Conservation (phyloP, 2,888 invertebrate species). For the Xylophagus ater region DNA sequence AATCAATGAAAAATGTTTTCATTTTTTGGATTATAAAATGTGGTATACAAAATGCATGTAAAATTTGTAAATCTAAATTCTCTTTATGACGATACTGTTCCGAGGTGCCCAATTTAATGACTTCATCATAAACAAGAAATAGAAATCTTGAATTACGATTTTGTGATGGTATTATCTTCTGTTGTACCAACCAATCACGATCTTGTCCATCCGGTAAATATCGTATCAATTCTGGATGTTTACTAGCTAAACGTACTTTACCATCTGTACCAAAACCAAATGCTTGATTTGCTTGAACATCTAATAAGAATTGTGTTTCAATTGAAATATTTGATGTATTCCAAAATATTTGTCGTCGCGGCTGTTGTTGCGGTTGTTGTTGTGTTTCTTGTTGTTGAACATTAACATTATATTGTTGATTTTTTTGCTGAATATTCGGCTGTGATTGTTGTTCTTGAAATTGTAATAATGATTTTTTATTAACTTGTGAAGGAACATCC, state of each 20-base stretch:
- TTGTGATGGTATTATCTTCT: slow-evolving; percentile 48
- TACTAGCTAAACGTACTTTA: slow-evolving; percentile 48
- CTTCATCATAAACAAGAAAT: slow-evolving; percentile 50
- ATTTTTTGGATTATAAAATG: slow-evolving; percentile 52
- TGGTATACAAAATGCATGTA: slow-evolving; percentile 45
- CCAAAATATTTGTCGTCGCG: slow-evolving; percentile 42
- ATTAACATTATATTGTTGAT: slow-evolving; percentile 5
- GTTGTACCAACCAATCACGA: slow-evolving; percentile 50
- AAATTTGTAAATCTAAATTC: slow-evolving; percentile 32
- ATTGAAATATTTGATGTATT: slow-evolving; percentile 46
- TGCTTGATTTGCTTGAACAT: slow-evolving; percentile 39
- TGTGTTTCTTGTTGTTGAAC: slow-evolving; percentile 11
- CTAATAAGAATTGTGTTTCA: slow-evolving; percentile 50
- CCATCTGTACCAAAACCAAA: slow-evolving; percentile 38
- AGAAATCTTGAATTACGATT: slow-evolving; percentile 50
- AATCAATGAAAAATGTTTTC: slow-evolving; percentile 38
- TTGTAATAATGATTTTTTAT: slow-evolving; percentile 2
- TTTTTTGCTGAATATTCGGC: slow-evolving; percentile 15
- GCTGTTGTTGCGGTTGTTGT: slow-evolving; percentile 19
- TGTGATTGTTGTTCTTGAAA: slow-evolving; percentile 12
- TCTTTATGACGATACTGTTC: slow-evolving; percentile 43
- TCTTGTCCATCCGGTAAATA: slow-evolving; percentile 54
- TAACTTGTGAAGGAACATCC: too few relatives aligned
- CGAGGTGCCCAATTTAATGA: slow-evolving; percentile 45
- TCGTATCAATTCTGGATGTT: slow-evolving; percentile 54